Evolutionary conservation across 2,888 invertebrate genomes (phyloP).

Genomic region (Allolobophora icterica): DNA sequence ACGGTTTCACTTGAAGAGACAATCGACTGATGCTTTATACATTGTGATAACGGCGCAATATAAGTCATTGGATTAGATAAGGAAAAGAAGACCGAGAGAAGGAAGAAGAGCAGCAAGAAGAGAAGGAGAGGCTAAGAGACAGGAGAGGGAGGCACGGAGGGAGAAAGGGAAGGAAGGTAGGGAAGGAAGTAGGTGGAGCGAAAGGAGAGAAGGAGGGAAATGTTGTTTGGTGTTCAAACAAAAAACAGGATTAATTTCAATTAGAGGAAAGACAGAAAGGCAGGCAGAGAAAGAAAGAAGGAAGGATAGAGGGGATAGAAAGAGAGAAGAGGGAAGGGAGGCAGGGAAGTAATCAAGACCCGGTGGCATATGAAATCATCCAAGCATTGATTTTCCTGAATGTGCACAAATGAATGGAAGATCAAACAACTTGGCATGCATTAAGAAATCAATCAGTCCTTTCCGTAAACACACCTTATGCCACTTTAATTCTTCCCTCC

Average conservation of each 20-base stretch:
- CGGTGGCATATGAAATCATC: background rate
- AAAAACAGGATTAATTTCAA: background rate
- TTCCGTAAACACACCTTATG: background rate
- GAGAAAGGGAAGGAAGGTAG: too few species aligned
- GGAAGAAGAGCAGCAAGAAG: background rate
- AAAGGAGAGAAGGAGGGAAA: background rate
- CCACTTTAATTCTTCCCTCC: too few species aligned
- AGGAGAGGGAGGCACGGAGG: background rate
- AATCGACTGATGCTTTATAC: too few species aligned
- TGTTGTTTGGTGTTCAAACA: background rate
- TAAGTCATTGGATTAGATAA: too few species aligned
- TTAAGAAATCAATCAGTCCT: background rate
- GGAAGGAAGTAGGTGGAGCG: background rate
- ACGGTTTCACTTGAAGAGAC: too few species aligned
- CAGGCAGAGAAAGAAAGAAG: background rate
- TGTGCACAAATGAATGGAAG: background rate
- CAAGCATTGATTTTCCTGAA: background rate
- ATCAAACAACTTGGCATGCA: slow-evolving; percentile 1
- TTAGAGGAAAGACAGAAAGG: background rate
- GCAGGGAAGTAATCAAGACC: background rate
- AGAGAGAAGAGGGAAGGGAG: background rate
- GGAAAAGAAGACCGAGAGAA: background rate
- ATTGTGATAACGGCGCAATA: too few species aligned
- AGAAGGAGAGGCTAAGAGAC: background rate
- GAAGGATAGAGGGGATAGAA: background rate